Conservation (phyloP, 2,113 vertebrate species). For the Ammodytes marinus region DNA sequence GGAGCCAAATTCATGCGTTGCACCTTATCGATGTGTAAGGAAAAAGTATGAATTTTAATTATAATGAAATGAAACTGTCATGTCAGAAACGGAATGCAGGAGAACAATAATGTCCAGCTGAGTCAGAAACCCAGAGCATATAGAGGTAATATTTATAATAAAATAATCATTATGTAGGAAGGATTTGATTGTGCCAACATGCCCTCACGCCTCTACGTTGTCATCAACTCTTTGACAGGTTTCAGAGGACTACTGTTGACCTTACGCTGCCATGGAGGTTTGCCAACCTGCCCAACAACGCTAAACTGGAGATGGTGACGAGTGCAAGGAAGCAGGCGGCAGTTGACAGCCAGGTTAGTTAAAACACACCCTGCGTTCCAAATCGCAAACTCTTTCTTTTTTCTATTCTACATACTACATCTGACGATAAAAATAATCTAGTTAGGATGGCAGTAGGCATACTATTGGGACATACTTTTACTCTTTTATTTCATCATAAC, state of each 20-base stretch:
- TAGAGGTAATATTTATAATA: no score
- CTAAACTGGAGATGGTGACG: conserved; percentile 96
- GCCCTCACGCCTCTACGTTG: background rate
- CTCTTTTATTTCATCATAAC: no score
- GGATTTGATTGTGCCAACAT: background rate
- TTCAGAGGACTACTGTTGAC: conserved; percentile 94
- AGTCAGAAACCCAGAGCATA: background rate
- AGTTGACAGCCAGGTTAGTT: conserved; percentile 85
- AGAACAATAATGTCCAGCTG: background rate
- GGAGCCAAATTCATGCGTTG: background rate
- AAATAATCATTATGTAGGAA: background rate
- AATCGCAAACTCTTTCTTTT: no score
- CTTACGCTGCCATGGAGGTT: conserved; percentile 95
- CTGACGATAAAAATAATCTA: no score
- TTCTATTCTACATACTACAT: no score
- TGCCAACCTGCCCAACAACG: conserved; percentile 96
- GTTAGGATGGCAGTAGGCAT: no score
- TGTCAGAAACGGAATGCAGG: no score
- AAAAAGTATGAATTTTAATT: background rate
- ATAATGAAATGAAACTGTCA: background rate
- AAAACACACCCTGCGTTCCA: background rate
- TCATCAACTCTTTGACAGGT: conserved; percentile 81
- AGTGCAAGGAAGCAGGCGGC: conserved; percentile 80
- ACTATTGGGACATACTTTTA: no score
- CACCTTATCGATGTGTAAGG: background rate